A percentile compares a stretch with the other conserved stretches of the same genome.
Evolutionary conservation across 2,797 vertebrate genomes (phyloP).

Genomic region (Pelobates cultripes): DNA sequence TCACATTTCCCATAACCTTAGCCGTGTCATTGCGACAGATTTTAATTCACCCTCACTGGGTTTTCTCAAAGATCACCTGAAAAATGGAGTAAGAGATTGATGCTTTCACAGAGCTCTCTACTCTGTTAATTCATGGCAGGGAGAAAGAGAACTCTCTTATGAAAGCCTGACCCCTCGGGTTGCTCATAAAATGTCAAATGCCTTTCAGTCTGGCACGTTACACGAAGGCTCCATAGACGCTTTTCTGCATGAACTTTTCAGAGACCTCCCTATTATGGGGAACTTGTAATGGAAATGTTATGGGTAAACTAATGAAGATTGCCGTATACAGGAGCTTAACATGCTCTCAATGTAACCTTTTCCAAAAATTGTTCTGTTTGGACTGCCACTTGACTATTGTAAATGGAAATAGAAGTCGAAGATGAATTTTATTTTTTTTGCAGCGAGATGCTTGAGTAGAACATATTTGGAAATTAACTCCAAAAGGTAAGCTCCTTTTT

Average conservation of each 20-base stretch:
- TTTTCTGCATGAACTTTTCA: constrained; percentile 43
- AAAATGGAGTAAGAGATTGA: constrained; percentile 1
- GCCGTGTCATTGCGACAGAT: constrained; percentile 36
- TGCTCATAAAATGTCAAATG: constrained; percentile 48
- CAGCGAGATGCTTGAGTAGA: background rate
- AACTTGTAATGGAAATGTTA: background rate
- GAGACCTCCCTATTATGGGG: background rate
- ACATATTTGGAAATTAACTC: background rate
- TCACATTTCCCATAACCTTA: constrained; percentile 41
- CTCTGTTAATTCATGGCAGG: constrained; percentile 15
- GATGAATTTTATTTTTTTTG: background rate
- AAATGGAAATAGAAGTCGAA: constrained; percentile 8
- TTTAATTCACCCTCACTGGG: constrained; percentile 47
- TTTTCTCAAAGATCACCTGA: constrained; percentile 49
- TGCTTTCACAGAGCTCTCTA: constrained; percentile 20
- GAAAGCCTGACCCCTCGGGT: constrained; percentile 23
- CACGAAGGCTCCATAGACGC: constrained; percentile 22
- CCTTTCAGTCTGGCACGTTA: constrained; percentile 45
- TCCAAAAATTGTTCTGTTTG: background rate
- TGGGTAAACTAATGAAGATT: background rate
- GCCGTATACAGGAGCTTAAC: background rate
- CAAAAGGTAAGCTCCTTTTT: too few relatives aligned
- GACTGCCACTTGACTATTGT: constrained; percentile 4
- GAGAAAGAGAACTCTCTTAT: constrained; percentile 31
- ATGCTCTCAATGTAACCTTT: constrained; percentile 15